A percentile compares a stretch with the other conserved stretches of the same genome.
phyloP scores from a whole-genome alignment of 2,888 invertebrate species.

The Drosophila neotestacea region DNA sequence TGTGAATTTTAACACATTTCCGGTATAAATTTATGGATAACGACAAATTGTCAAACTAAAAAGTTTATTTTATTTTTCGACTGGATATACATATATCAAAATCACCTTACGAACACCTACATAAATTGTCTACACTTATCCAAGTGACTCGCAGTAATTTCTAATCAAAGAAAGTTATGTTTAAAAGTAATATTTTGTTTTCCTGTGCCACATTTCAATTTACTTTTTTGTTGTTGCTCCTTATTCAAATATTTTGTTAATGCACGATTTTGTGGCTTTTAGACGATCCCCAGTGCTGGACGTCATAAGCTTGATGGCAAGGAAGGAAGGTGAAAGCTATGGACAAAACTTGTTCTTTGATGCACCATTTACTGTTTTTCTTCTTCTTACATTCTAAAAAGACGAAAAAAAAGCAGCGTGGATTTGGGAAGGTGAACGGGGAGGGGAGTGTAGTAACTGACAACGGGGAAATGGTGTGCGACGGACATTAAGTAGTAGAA shows the following conservation, averaged over 20 bases:
- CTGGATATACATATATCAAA: no score
- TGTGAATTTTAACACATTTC: no score
- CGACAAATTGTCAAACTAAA: no score
- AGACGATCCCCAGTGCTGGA: slow-evolving; percentile 30
- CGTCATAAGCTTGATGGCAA: neutral
- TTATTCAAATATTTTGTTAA: slow-evolving; percentile 45
- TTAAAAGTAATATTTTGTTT: slow-evolving; percentile 62
- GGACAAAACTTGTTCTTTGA: slow-evolving; percentile 69
- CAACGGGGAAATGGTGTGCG: slow-evolving; percentile 57
- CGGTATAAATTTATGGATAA: no score
- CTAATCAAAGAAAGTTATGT: slow-evolving; percentile 60
- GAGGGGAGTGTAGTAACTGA: slow-evolving; percentile 36
- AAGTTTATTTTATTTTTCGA: no score
- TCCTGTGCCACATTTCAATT: neutral
- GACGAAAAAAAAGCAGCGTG: slow-evolving; percentile 20
- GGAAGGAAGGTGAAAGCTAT: slow-evolving; percentile 23
- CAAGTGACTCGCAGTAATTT: slow-evolving; percentile 65
- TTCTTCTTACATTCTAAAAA: slow-evolving; percentile 27
- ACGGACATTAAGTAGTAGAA: slow-evolving; percentile 79
- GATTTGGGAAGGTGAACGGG: neutral
- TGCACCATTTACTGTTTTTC: slow-evolving; percentile 51
- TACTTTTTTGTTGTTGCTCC: neutral
- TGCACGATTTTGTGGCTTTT: slow-evolving; percentile 65
- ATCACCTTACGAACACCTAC: neutral
- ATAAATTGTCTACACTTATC: slow-evolving; percentile 13